Base-by-base conservation (phyloP, 2,113 vertebrate genomes). In the Ascaphus truei region DNA sequence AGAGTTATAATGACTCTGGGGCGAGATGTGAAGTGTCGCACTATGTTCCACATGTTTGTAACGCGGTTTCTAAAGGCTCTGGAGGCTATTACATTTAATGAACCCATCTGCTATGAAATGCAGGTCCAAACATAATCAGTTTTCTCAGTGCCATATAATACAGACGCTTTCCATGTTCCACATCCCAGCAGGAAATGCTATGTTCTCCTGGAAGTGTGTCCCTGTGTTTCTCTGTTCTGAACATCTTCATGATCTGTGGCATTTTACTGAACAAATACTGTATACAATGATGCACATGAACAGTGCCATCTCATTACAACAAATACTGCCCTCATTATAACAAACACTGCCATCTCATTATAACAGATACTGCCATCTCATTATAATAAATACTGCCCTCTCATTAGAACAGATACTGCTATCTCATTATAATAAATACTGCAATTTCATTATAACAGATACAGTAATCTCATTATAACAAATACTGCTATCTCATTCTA, bases 61-160 rank as follows among this genome's bases (percentile, higher is more conserved):
- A 89, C 89, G 89, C 81, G 78, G 86, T 87, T 85, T 84, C 84
- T 85, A 85, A 91, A 90, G 86, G 87, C 90, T 91, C 90, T 88
- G 82, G 88, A 90, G 89, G 85, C 90, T 89, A 91, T 91, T 93
- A 92, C 86, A 90, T 88, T 91, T 93, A 92, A 95, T 94, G 89
- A 87, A 88, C 89, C 92, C 93, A 95, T 95, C 92, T 95, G 93
- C 85, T 89, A 81, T 79, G 81, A 85, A 87, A 89, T 80, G 83
- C 80, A 89, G 83, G 85, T 81, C 86, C 86, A 89, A 85, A 76
- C 63, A 34, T 82, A 88, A 88, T 91, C 86, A 78, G 84, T 85
- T 91, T 85, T 83, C 79, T 79, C 80, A 78, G 78, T 82, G 86
- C 87, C 87, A 85, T 83, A 77, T 77, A 86, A 86, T 81, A 80